Percentiles rank a stretch among this genome's conserved stretches.
These are phyloP conservation scores for Patella caerulea DNA, from an alignment of 2,888 invertebrate species.

Conservation along the genomic window DNA sequence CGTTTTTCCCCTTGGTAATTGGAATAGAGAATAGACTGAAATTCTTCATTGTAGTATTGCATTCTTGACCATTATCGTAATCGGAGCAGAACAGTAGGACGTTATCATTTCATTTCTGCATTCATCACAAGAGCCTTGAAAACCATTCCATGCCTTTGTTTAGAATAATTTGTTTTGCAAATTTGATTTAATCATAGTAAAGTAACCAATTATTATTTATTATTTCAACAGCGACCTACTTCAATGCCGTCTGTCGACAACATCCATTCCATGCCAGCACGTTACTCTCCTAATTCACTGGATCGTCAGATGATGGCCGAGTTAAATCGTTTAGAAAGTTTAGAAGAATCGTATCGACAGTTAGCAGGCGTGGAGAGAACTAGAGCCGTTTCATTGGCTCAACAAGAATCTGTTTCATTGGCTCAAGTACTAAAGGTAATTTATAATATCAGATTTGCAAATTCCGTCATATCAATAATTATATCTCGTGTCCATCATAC, in stretches of 20 bases:
- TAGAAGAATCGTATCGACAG: slow-evolving; percentile 77
- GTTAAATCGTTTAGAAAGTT: slow-evolving; percentile 77
- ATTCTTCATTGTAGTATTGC: too few relatives aligned
- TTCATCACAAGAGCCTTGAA: too few relatives aligned
- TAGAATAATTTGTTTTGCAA: too few relatives aligned
- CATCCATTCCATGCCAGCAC: slow-evolving; percentile 41
- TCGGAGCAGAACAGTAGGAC: too few relatives aligned
- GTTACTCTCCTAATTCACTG: slow-evolving; percentile 77
- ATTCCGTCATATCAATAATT: background rate
- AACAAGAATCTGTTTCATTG: slow-evolving; percentile 70
- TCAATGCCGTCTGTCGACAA: background rate
- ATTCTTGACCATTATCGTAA: too few relatives aligned
- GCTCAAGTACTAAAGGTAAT: slow-evolving; percentile 70
- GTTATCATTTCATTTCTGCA: too few relatives aligned
- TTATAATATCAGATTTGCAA: background rate
- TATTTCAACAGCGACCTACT: background rate
- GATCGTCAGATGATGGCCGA: slow-evolving; percentile 78
- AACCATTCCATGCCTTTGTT: too few relatives aligned
- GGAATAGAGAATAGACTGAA: too few relatives aligned
- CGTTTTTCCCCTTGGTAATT: too few relatives aligned
- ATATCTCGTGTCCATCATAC: too few relatives aligned
- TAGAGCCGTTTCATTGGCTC: slow-evolving; percentile 66
- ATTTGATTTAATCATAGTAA: background rate
- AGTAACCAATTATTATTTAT: background rate
- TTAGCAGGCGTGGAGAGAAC: slow-evolving; percentile 76